Percentiles rank a stretch among this genome's conserved stretches.
phyloP scores from a whole-genome alignment of 2,888 invertebrate genomes.

The Ypsolopha scabrella region DNA sequence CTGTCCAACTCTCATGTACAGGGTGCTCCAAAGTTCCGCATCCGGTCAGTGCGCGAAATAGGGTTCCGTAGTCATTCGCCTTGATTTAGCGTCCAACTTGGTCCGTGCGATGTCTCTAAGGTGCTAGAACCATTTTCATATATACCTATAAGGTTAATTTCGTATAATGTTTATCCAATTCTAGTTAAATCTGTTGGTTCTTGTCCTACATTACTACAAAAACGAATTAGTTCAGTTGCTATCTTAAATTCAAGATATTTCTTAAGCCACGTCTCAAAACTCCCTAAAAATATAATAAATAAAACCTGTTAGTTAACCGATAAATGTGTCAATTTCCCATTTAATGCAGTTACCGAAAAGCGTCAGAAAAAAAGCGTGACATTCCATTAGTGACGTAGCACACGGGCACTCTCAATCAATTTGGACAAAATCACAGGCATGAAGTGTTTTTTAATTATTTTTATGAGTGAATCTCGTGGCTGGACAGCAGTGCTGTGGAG shows the following conservation, averaged over 20 bases:
- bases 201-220: too few species aligned
- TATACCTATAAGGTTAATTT: not conserved
- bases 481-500: slow-evolving; percentile 26
- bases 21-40: slow-evolving; percentile 61
- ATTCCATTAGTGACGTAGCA: slow-evolving; percentile 55
- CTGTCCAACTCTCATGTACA: slow-evolving; percentile 64
- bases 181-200: too few species aligned
- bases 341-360: slow-evolving; percentile 34
- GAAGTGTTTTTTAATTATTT: slow-evolving; percentile 70
- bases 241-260: too few species aligned
- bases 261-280: too few species aligned
- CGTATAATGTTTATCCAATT: too few species aligned
- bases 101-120: slow-evolving; percentile 17
- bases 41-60: slow-evolving; percentile 59
- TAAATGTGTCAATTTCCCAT: slow-evolving; percentile 9
- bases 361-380: slow-evolving; percentile 29
- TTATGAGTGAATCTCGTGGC: slow-evolving; percentile 56
- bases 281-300: not conserved
- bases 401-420: slow-evolving; percentile 56
- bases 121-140: not conserved
- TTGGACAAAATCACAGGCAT: slow-evolving; percentile 59
- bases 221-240: too few species aligned
- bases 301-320: not conserved
- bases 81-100: slow-evolving; percentile 65
- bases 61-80: slow-evolving; percentile 32